Evolutionary conservation across 2,888 invertebrate species (phyloP).

Genomic region (Cinara cedri): DNA sequence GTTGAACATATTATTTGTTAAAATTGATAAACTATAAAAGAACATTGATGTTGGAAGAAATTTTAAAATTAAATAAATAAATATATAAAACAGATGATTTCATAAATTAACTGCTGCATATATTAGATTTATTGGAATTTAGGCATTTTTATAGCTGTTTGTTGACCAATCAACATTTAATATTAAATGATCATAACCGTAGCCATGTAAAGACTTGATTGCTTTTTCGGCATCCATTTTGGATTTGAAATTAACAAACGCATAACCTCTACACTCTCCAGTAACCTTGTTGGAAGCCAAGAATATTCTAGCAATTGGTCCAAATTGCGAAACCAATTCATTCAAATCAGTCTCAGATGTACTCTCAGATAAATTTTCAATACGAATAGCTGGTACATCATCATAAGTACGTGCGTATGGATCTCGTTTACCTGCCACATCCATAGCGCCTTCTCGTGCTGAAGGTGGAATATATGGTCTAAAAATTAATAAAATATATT

Average conservation of each 20-base stretch:
- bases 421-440: slow-evolving; percentile 71
- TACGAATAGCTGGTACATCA: slow-evolving; percentile 88
- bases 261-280: slow-evolving; percentile 93
- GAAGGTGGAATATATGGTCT: slow-evolving; percentile 80
- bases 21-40: no score
- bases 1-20: no score
- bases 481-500: background rate
- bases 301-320: slow-evolving; percentile 90
- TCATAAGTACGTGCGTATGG: slow-evolving; percentile 75
- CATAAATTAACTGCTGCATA: no score
- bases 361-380: slow-evolving; percentile 96
- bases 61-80: no score
- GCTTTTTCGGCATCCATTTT: slow-evolving; percentile 91
- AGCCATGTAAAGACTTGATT: slow-evolving; percentile 85
- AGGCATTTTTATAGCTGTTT: slow-evolving; percentile 62
- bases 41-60: no score
- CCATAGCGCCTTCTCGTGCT: slow-evolving; percentile 80
- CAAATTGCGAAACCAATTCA: slow-evolving; percentile 92
- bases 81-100: no score
- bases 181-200: slow-evolving; percentile 97
- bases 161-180: slow-evolving; percentile 99
- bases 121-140: no score
- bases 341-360: slow-evolving; percentile 94
- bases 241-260: slow-evolving; percentile 95
- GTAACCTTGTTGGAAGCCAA: slow-evolving; percentile 92